Conservation (phyloP, 2,888 invertebrate species). For the Nudaria mundana region DNA sequence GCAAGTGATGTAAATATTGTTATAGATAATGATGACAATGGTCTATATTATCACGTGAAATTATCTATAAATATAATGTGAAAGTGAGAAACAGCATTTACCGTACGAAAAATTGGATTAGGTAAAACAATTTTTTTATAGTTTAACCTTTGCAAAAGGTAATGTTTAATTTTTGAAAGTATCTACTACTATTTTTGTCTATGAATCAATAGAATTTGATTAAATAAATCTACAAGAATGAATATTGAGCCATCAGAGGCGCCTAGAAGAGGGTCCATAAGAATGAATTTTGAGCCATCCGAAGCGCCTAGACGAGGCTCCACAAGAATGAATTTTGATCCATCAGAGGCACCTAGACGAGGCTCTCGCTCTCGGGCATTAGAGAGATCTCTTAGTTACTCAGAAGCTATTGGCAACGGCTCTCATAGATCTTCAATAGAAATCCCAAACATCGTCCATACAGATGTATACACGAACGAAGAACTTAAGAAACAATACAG, state of each 20-base stretch:
- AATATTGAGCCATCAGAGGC: slow-evolving; percentile 39
- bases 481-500: slow-evolving; percentile 68
- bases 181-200: no score
- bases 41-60: no score
- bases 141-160: no score
- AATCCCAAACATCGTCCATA: slow-evolving; percentile 61
- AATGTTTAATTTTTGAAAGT: no score
- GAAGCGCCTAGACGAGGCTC: slow-evolving; percentile 53
- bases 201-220: no score
- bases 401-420: slow-evolving; percentile 66
- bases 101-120: no score
- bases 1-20: no score
- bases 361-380: slow-evolving; percentile 54
- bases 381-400: slow-evolving; percentile 70
- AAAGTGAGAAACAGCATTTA: no score
- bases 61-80: no score
- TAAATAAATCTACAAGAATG: no score
- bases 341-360: slow-evolving; percentile 43
- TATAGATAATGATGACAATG: no score
- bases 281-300: slow-evolving; percentile 38
- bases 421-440: slow-evolving; percentile 65
- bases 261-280: slow-evolving; percentile 54
- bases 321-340: slow-evolving; percentile 38
- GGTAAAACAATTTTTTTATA: no score
- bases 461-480: slow-evolving; percentile 70